Conservation (phyloP, 2,797 vertebrate species). For the Bradypus variegatus region DNA sequence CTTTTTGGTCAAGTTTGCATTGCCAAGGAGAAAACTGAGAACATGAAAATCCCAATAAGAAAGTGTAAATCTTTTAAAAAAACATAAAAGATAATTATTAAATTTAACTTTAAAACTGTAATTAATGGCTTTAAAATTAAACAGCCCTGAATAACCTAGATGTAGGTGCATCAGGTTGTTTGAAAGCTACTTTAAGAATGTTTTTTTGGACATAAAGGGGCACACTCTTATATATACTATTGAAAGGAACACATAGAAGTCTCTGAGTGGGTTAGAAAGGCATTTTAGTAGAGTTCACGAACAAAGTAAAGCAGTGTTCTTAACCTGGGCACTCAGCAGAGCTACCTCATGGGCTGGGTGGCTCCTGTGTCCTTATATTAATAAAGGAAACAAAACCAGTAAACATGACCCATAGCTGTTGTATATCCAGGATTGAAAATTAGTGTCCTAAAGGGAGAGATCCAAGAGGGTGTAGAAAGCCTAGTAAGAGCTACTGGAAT, state of each 20-base stretch:
- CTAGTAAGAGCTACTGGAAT: neutral
- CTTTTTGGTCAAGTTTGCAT: slow-evolving; percentile 8
- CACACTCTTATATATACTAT: neutral
- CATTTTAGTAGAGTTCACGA: neutral
- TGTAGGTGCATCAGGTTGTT: neutral
- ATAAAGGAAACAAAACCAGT: neutral
- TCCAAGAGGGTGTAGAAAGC: neutral
- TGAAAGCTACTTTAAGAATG: neutral
- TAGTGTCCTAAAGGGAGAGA: neutral
- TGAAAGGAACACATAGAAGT: neutral
- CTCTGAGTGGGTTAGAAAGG: neutral
- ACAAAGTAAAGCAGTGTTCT: neutral
- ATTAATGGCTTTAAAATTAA: slow-evolving; percentile 9
- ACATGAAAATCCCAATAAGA: neutral
- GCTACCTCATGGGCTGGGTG: neutral
- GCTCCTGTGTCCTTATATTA: neutral
- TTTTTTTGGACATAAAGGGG: neutral
- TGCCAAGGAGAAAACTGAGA: neutral
- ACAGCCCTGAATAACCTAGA: neutral
- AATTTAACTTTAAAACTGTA: neutral
- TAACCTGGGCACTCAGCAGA: neutral
- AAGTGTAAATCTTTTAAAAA: neutral
- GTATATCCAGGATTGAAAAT: neutral
- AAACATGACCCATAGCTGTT: neutral
- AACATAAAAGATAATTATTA: neutral